Evolutionary conservation across 2,113 vertebrate genomes (phyloP), one percentile per base, ranked within the genome.

Genomic region (Prunella fulvescens): DNA sequence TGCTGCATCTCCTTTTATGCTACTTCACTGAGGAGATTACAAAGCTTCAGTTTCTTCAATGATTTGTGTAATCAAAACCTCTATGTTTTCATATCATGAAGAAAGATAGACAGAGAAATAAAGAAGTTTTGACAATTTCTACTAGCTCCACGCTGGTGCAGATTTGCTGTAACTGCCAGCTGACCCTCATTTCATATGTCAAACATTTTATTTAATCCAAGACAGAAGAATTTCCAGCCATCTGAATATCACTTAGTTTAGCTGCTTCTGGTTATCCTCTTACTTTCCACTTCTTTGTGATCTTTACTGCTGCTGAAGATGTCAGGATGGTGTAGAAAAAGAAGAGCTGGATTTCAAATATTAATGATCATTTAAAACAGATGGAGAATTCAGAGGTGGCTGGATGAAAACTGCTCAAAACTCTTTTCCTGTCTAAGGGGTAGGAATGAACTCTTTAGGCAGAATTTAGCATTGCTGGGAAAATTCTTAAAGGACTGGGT

Each of bases 81-180:
- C 51, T 92, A 79, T 31, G 53, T 66, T 96, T 95, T 72, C 37
- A 54, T 58, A 79, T 40, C 40, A 44, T 83, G 61, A 51, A 4
- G 58, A 90, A 60, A 85, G 47, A 90, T 6, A 88, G 88, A 79
- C 37, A 72, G 24, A 33, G n/a, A 93, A 82, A 89, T 88, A 86
- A 93, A 95, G 48, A 54, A 51, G 14, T 71, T 86, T 91, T 60
- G 77, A 88, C 85, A 88, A 89, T 47, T 83, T 93, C 57, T 40
- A 47, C 71, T 73, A 58, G 31, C n/a, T 91, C 74, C 65, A 90
- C 84, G 65, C 67, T 91, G 89, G 69, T 92, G 54, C 54, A 79
- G 60, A 81, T 96, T 92, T 94, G 81, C 78, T 87, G 24, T 65
- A 94, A 57, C 67, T 96, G 71, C 71, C 95, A 95, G 78, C 47